Evolutionary conservation across 2,888 invertebrate genomes (phyloP).

Genomic region (Zelleria hepariella): DNA sequence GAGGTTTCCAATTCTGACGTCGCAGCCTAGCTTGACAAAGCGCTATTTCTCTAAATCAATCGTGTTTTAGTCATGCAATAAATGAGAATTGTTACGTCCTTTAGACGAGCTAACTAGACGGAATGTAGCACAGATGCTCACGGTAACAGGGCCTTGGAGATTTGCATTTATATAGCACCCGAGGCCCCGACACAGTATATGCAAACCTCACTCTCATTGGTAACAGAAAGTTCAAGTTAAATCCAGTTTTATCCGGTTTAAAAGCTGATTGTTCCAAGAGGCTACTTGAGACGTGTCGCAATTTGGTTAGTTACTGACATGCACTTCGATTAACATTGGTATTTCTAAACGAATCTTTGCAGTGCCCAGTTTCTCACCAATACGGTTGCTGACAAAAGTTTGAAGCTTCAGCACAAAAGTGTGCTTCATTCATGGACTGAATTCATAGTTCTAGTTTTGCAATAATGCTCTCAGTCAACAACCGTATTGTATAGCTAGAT

Average conservation of each 20-base stretch:
- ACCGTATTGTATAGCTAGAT: no score
- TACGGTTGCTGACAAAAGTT: no score
- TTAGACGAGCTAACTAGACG: neutral
- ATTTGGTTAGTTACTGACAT: neutral
- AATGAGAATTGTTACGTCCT: neutral
- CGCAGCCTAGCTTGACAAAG: conserved; percentile 24
- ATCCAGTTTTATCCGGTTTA: neutral
- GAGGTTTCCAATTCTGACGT: conserved; percentile 70
- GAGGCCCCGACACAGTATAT: neutral
- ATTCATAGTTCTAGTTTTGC: no score
- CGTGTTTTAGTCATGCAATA: neutral
- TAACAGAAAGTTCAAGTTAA: neutral
- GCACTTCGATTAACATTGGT: neutral
- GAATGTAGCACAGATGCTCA: conserved; percentile 12
- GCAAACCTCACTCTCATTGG: neutral
- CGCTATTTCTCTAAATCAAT: neutral
- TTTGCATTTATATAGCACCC: conserved; percentile 29
- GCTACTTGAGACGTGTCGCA: neutral
- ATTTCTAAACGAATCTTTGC: neutral
- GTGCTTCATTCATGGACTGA: no score
- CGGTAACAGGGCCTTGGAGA: conserved; percentile 19
- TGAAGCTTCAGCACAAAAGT: no score
- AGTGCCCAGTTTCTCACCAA: neutral
- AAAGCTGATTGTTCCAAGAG: neutral
- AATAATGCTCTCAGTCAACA: no score